These are phyloP conservation scores for Pogonocichla stellata DNA, from an alignment of 2,113 vertebrate species.

Conservation along the genomic window DNA sequence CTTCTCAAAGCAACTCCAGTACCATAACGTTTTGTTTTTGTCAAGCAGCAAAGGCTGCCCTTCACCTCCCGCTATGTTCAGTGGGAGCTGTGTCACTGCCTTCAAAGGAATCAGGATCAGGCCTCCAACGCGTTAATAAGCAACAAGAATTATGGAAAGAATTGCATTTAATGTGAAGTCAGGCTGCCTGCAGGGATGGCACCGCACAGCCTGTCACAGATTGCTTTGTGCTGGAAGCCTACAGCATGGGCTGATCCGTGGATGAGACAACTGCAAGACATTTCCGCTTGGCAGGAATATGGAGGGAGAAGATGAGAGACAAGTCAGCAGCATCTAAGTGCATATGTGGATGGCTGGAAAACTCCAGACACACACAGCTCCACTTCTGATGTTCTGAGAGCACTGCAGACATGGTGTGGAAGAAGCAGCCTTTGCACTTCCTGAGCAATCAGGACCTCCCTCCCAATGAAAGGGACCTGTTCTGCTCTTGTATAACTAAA, in stretches of 20 bases:
- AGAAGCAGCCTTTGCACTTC: background rate
- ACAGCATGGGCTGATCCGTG: slow-evolving; percentile 9
- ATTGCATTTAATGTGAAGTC: slow-evolving; percentile 46
- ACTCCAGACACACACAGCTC: background rate
- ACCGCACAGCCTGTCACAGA: slow-evolving; percentile 27
- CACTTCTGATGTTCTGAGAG: background rate
- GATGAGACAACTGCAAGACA: slow-evolving; percentile 38
- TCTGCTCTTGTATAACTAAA: background rate
- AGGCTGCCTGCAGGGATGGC: slow-evolving; percentile 39
- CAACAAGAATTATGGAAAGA: slow-evolving; percentile 49
- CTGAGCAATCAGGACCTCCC: rapidly evolving
- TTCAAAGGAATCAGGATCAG: slow-evolving; percentile 58
- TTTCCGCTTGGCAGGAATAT: slow-evolving; percentile 4
- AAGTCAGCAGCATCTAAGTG: background rate
- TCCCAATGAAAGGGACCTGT: background rate
- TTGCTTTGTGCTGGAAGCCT: slow-evolving; percentile 41
- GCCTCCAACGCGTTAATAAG: slow-evolving; percentile 29
- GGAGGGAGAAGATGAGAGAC: background rate
- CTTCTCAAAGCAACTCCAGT: background rate
- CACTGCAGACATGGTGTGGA: background rate
- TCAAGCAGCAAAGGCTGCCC: slow-evolving; percentile 24
- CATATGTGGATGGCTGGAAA: background rate
- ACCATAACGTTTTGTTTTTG: slow-evolving; percentile 7
- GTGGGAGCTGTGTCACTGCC: slow-evolving; percentile 2
- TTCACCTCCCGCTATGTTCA: background rate